Conservation (phyloP, 2,113 vertebrate species). For the Epinephelus cyanopodus region DNA sequence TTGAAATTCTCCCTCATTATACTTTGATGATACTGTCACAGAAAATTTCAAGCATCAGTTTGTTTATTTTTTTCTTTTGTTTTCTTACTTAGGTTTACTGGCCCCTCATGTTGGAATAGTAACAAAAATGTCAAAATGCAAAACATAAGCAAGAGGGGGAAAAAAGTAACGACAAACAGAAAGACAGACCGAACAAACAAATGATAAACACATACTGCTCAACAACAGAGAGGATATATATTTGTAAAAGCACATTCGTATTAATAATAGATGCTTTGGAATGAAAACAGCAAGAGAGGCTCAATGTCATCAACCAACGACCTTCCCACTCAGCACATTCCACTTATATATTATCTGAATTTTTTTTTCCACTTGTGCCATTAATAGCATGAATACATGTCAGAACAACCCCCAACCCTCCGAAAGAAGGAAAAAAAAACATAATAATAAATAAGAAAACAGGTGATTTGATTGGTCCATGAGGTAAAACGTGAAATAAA, state of each 20-base stretch:
- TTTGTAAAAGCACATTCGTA: constrained; percentile 83
- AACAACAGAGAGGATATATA: constrained; percentile 70
- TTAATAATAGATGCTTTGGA: constrained; percentile 81
- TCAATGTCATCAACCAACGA: constrained; percentile 52
- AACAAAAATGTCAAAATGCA: constrained; percentile 54
- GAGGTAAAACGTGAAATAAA: constrained; percentile 75
- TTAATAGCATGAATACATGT: constrained; percentile 63
- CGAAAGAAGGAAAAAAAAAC: constrained; percentile 11
- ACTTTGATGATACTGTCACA: constrained; percentile 50
- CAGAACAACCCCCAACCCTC: constrained; percentile 6
- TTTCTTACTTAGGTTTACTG: constrained; percentile 51
- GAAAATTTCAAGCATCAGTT: constrained; percentile 41
- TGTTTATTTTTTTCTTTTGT: constrained; percentile 9
- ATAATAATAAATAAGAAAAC: constrained; percentile 84
- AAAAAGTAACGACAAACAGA: constrained; percentile 25
- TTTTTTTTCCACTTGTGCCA: constrained; percentile 45
- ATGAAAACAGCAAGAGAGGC: constrained; percentile 76
- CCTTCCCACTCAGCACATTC: constrained; percentile 63
- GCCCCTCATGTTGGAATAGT: constrained; percentile 53
- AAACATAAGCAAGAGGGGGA: constrained; percentile 41
- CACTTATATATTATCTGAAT: constrained; percentile 78
- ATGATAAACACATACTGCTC: constrained; percentile 58
- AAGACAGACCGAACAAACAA: constrained; percentile 45
- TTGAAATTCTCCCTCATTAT: constrained; percentile 34
- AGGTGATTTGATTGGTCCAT: constrained; percentile 82